Evolutionary conservation across 1,140 invertebrate species (phyloP), one percentile per base, ranked within the genome.

Genomic region (Lucilia cuprina): DNA sequence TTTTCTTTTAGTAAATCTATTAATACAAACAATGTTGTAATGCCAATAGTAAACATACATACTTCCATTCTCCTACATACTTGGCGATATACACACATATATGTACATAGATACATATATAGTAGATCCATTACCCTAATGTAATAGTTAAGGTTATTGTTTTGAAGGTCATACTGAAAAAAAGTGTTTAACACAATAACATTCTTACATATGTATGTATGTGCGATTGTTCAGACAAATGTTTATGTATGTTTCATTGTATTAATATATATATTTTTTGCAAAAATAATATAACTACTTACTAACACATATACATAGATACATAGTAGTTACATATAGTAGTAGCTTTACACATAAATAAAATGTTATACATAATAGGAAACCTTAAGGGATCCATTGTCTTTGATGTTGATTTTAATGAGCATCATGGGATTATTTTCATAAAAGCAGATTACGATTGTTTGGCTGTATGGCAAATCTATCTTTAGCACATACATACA

Each of bases 401-500:
- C 65, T 70, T 70, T 70, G 65, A 70, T 70, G 65, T 70, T 70
- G 65, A 70, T 70, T 70, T 70, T 70, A 70, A 70, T 70, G 65
- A 70, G 65, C 19, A 70, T 70, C 65, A 70, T 10, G 65, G 65
- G 65, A 70, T 70, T 70, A 25, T 25, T 70, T 70, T 70, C 65
- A 70, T 25, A 21, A 70, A 21, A 70, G 65, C 65, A 70, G 65
- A 70, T 70, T 70, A 70, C 65, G 19, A 70, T 70, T 70, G 65
- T 70, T 41, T 70, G 65, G 65, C 25, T 21, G 21, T 9, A 70
- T 21, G 65, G 65, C 17, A 70, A 70, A 70, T 70, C 65, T 60
- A 60, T 70, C 65, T 70, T 70, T 70, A 21, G 55, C 14, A 17
- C 14, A 60, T n/a, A n/a, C 41, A 41, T 41, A 41, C 5, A 41